Percentiles rank a stretch among this genome's conserved stretches.
These are phyloP conservation scores for Cephus nigrinus DNA, from an alignment of 2,888 invertebrate genomes.

Conservation along the genomic window DNA sequence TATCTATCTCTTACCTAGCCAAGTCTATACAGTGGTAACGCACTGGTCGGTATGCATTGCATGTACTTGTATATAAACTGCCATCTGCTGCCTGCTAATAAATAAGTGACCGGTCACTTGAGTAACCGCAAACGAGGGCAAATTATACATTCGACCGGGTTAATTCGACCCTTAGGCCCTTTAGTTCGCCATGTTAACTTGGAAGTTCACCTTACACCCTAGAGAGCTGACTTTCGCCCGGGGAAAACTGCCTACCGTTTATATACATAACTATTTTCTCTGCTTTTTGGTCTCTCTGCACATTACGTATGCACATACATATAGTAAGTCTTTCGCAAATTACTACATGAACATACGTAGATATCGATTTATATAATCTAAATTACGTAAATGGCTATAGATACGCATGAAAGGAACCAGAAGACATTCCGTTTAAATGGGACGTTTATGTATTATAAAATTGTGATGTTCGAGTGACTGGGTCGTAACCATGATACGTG, in stretches of 20 bases:
- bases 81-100: background rate
- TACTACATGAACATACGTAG: too few relatives aligned
- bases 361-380: background rate
- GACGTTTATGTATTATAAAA: background rate
- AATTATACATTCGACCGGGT: background rate
- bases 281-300: too few relatives aligned
- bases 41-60: background rate
- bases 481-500: slow-evolving; percentile 1
- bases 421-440: background rate
- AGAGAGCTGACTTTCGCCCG: background rate
- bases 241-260: too few relatives aligned
- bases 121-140: background rate
- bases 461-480: background rate
- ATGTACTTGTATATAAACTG: background rate
- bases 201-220: background rate
- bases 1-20: background rate
- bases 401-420: background rate
- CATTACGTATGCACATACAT: too few relatives aligned
- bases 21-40: background rate
- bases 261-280: too few relatives aligned
- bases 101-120: background rate
- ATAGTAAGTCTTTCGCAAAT: too few relatives aligned
- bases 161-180: background rate
- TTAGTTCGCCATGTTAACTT: background rate
- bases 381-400: background rate